phyloP scores from a whole-genome alignment of 2,113 vertebrate species.

The Sinocyclocheilus grahami region DNA sequence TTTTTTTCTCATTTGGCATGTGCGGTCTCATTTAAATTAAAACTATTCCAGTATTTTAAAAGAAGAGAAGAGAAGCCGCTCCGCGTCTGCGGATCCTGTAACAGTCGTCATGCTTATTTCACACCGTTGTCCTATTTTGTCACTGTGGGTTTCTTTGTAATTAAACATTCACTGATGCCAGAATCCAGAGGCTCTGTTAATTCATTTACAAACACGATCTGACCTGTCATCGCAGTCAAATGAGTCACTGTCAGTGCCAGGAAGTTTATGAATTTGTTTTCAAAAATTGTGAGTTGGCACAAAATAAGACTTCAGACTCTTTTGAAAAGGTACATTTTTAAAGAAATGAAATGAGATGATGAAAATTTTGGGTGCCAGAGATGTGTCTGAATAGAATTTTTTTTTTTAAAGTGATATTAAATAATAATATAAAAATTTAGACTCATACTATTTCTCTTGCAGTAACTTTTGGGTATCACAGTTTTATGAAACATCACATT shows the following conservation, averaged over 20 bases:
- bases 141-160: slow-evolving; percentile 81
- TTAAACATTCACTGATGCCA: slow-evolving; percentile 82
- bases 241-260: background rate
- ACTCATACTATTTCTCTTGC: background rate
- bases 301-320: background rate
- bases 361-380: too few relatives aligned
- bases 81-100: slow-evolving; percentile 57
- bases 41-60: slow-evolving; percentile 64
- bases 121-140: slow-evolving; percentile 72
- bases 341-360: background rate
- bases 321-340: background rate
- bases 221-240: background rate
- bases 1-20: slow-evolving; percentile 59
- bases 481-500: background rate
- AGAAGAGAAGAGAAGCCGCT: slow-evolving; percentile 53
- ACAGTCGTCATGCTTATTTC: slow-evolving; percentile 64
- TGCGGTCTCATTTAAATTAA: slow-evolving; percentile 74
- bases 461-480: background rate
- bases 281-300: background rate
- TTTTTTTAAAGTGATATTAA: background rate
- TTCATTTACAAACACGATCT: slow-evolving; percentile 17
- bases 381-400: too few relatives aligned
- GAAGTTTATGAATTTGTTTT: background rate
- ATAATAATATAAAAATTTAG: background rate
- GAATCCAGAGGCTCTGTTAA: slow-evolving; percentile 19